phyloP scores from a whole-genome alignment of 2,113 vertebrate genomes.

The Fukomys damarensis region DNA sequence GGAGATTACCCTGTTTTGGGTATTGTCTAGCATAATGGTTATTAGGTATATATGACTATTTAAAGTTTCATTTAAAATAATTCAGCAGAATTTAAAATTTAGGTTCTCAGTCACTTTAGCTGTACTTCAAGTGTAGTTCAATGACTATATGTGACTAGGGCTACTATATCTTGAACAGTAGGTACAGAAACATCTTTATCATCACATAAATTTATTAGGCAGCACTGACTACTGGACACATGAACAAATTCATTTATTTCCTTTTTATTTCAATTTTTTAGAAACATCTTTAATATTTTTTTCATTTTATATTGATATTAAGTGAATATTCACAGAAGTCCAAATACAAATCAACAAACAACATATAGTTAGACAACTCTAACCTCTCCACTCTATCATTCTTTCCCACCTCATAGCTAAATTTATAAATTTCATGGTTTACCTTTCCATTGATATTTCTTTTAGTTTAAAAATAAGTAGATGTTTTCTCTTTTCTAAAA shows the following conservation, averaged over 20 bases:
- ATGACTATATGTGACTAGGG: background rate
- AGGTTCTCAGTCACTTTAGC: background rate
- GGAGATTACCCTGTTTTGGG: constrained; percentile 31
- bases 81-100: constrained; percentile 28
- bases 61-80: constrained; percentile 29
- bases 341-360: constrained; percentile 19
- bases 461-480: background rate
- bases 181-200: background rate
- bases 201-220: background rate
- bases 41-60: background rate
- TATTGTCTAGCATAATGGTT: background rate
- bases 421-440: background rate
- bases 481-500: background rate
- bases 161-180: background rate
- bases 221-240: background rate
- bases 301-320: constrained; percentile 15
- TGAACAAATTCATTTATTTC: background rate
- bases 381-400: background rate
- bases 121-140: background rate
- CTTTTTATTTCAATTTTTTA: background rate
- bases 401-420: background rate
- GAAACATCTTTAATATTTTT: background rate
- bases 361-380: background rate
- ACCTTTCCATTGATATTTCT: background rate
- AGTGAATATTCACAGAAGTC: background rate